Percentiles rank a stretch among this genome's conserved stretches.
These are phyloP conservation scores for Anguilla japonica DNA, from an alignment of 2,113 vertebrate species.

Conservation along the genomic window DNA sequence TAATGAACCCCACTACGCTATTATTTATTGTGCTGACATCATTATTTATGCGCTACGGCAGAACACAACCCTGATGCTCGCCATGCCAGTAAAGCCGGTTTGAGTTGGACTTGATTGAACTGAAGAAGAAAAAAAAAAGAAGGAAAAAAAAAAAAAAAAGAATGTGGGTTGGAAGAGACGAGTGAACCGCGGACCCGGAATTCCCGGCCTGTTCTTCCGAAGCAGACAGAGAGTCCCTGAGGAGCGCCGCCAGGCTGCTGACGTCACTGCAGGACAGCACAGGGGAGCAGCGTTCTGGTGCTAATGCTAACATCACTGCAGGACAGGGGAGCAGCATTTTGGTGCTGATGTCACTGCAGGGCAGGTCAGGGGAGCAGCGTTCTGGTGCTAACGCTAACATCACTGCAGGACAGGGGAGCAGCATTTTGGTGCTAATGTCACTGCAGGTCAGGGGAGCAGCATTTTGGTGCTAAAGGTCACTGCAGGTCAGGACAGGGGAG, in stretches of 20 bases:
- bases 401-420: too few species aligned
- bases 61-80: too few species aligned
- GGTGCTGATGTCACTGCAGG: background rate
- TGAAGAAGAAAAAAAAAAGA: background rate
- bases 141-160: background rate
- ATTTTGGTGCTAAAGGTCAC: background rate
- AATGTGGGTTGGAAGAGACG: background rate
- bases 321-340: too few species aligned
- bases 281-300: too few species aligned
- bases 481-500: background rate
- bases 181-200: background rate
- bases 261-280: constrained; percentile 2
- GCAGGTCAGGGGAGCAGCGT: too few species aligned
- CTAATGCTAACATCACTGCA: background rate
- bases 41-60: too few species aligned
- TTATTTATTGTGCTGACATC: too few species aligned
- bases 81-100: too few species aligned
- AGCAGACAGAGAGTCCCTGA: background rate
- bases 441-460: background rate
- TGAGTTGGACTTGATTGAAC: too few species aligned
- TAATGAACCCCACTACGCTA: too few species aligned
- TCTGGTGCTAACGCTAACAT: too few species aligned
- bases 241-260: background rate
- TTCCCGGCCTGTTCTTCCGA: background rate
- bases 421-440: background rate